Conservation (phyloP, 1,140 invertebrate genomes). For the fruit fly (Drosophila melanogaster) region Release_6_plus_ISO1_MT NT_037436.4:16625001-16625500, state of each 20-base stretch:
- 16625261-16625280: conserved; percentile 73
- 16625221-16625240: conserved; percentile 87
- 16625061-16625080: conserved; percentile 85
- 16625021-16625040: conserved; percentile 86
- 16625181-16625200: conserved; percentile 85
- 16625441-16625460: background rate
- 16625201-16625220: conserved; percentile 88
- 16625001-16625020: conserved; percentile 86
- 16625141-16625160: conserved; percentile 29
- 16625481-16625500: background rate
- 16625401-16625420: background rate
- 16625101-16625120: conserved; percentile 59
- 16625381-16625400: conserved; percentile 10
- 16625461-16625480: too few species aligned
- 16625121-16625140: conserved; percentile 80
- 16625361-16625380: conserved; percentile 27
- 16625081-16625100: conserved; percentile 67
- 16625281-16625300: background rate
- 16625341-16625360: conserved; percentile 62
- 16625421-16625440: background rate
- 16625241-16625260: conserved; percentile 78
- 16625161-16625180: conserved; percentile 55
- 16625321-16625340: background rate
- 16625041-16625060: conserved; percentile 85
- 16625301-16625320: background rate